Base-by-base conservation (phyloP, 2,797 vertebrate species). In the Megaceryle alcyon region DNA sequence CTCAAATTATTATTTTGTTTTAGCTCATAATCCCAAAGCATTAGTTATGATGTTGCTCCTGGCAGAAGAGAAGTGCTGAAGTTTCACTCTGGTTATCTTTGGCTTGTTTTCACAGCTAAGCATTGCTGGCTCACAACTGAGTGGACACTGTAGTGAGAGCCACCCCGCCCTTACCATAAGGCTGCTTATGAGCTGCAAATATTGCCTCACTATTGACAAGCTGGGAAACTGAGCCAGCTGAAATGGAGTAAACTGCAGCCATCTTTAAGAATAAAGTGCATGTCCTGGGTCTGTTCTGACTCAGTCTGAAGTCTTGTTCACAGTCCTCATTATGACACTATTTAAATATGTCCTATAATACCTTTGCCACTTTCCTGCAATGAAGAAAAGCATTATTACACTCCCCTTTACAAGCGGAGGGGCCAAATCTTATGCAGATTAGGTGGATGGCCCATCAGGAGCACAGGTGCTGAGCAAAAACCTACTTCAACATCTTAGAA, bases 1-100 rank as follows among this genome's bases (percentile, higher is more conserved):
- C 86, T 91, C 71, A 95, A 93, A 94, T 95, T 95, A 95, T 83
- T 95, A 61, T 92, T 96, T 94, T 94, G 78, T 82, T 97, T 94
- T 39, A 80, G 22, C n/a, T 87, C 73, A 41, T 66, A 83, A 84
- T 84, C 51, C 75, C 21, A 1, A 86, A 86, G 59, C 68, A 77
- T 12, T 80, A 61, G 86, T 90, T 80, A 43, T n/a, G 80, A 84
- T 86, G 84, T 86, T 93, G 75, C 61, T 92, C 71, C 94, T 95
- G 94, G 90, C 93, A 95, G 79, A 90, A 85, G 17, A 88, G 51
- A 93, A 88, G 70, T n/a, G 70, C 82, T 95, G 33, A 88, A 86
- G 87, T 88, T 94, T 92, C 91, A 35, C 86, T 57, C 75, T 51
- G 68, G 64, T 92, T 96, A 88, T 96, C 93, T 90, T 82, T 73